These are phyloP conservation scores for Drosophila austrosaltans DNA, from an alignment of 2,888 invertebrate genomes.

Conservation along the genomic window DNA sequence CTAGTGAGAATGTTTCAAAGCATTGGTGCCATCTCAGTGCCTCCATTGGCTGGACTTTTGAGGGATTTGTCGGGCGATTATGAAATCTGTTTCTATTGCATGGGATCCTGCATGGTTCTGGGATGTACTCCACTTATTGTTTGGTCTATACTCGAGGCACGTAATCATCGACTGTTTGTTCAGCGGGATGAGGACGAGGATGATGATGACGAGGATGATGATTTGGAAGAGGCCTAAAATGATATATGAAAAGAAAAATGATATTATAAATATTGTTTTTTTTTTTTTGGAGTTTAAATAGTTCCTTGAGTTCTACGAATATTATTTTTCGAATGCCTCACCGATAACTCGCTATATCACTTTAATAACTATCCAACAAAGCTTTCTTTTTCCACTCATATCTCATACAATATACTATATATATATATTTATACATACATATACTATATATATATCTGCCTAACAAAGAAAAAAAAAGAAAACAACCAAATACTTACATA, in stretches of 20 bases:
- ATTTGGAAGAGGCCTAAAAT: constrained; percentile 40
- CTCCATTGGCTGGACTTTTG: constrained; percentile 88
- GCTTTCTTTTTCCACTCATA: constrained; percentile 25
- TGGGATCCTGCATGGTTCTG: constrained; percentile 90
- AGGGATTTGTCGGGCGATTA: constrained; percentile 89
- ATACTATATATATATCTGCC: constrained; percentile 11
- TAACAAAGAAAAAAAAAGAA: constrained; percentile 12
- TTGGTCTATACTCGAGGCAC: constrained; percentile 81
- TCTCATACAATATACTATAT: constrained; percentile 9
- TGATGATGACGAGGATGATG: constrained; percentile 80
- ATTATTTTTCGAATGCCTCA: constrained; percentile 71
- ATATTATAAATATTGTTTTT: constrained; percentile 37
- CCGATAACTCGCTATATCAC: constrained; percentile 54
- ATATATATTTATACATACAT: constrained; percentile 1
- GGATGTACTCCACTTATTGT: constrained; percentile 88
- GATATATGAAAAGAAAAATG: constrained; percentile 10
- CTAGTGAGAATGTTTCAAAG: constrained; percentile 91
- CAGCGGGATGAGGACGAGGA: constrained; percentile 80
- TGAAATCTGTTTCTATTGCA: constrained; percentile 89
- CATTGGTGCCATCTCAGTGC: constrained; percentile 89
- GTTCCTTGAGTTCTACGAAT: constrained; percentile 49
- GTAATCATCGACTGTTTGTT: constrained; percentile 77
- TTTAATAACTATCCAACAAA: constrained; percentile 7
- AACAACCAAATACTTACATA: constrained; percentile 41
- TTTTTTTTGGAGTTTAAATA: constrained; percentile 49